Conservation (phyloP, 2,888 invertebrate genomes). For the Lottia scabra region DNA sequence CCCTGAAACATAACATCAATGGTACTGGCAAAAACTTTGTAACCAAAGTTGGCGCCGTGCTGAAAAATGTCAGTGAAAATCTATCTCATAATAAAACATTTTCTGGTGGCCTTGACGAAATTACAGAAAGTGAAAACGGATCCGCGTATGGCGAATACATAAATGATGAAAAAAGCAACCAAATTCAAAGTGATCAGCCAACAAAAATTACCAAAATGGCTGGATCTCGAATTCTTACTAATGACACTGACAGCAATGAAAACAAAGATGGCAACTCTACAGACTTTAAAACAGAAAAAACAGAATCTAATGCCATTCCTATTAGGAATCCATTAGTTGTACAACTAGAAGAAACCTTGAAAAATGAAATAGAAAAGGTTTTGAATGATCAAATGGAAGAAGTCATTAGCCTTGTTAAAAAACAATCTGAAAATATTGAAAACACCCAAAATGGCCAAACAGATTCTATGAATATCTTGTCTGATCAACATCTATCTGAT, state of each 20-base stretch:
- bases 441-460: slow-evolving; percentile 21
- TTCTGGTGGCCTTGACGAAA: background rate
- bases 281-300: background rate
- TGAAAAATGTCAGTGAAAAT: slow-evolving; percentile 7
- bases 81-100: background rate
- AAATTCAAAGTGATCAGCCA: background rate
- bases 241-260: background rate
- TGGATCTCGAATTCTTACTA: background rate
- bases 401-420: slow-evolving; percentile 24
- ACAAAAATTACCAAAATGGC: background rate
- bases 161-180: background rate
- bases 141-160: slow-evolving; percentile 13
- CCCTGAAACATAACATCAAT: slow-evolving; percentile 16
- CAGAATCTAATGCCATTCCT: background rate
- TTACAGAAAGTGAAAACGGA: slow-evolving; percentile 1
- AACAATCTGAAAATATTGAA: slow-evolving; percentile 24
- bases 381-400: slow-evolving; percentile 25
- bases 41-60: slow-evolving; percentile 2
- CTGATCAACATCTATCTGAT: slow-evolving; percentile 18
- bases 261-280: background rate
- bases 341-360: slow-evolving; percentile 27
- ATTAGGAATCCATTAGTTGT: slow-evolving; percentile 1
- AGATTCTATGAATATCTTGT: slow-evolving; percentile 22
- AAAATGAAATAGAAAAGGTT: slow-evolving; percentile 23
- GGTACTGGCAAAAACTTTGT: slow-evolving; percentile 7